Base-by-base conservation (phyloP, 2,888 invertebrate genomes). In the Podotricha telesiphe region DNA sequence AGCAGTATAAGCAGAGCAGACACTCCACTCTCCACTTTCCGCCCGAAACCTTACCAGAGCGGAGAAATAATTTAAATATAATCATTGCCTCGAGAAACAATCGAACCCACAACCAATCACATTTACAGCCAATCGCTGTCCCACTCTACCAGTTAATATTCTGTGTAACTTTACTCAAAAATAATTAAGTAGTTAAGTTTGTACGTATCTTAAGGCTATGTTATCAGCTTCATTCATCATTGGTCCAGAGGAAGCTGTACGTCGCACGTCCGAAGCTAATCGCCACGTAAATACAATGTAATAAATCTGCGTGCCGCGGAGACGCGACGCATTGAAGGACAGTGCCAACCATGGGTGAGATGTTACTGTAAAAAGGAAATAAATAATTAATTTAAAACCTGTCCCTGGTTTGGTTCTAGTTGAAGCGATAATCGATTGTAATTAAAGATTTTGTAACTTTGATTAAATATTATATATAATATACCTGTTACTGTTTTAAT, bases 211-310 rank as follows among this genome's bases (percentile, higher is more conserved):
- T 67, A 62, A 59, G 20, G 28, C 4, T 58, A 8, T 37, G 45
- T 68, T 71, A 66, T 71, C 68, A 56, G 11, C 22, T 40, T 42
- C 47, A 68, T 71, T 45, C 65, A 68, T 71, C 71, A 64, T 50
- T 53, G 68, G 53, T 51, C 62, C 45, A 58, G 50, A 74, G 74
- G 76, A 73, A 70, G 65, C 70, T 68, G 68, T 72, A 66, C 70
- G 67, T 73, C 72, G 66, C 65, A 48, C 65, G 66, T 68, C 64
- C 63, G 63, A 64, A 65, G 69, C 72, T 75, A 75, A 76, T 76
- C 68, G 70, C 62, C 69, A 73, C 71, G 73, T 74, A 72, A 70
- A 75, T 74, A 65, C 68, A 72, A 71, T 66, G 72, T 73, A 72
- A 75, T 74, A 74, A 73, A 74, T 75, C 74, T 69, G 67, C 68